Evolutionary conservation across 2,113 vertebrate genomes (phyloP).

Genomic region (Pitta sordida): DNA sequence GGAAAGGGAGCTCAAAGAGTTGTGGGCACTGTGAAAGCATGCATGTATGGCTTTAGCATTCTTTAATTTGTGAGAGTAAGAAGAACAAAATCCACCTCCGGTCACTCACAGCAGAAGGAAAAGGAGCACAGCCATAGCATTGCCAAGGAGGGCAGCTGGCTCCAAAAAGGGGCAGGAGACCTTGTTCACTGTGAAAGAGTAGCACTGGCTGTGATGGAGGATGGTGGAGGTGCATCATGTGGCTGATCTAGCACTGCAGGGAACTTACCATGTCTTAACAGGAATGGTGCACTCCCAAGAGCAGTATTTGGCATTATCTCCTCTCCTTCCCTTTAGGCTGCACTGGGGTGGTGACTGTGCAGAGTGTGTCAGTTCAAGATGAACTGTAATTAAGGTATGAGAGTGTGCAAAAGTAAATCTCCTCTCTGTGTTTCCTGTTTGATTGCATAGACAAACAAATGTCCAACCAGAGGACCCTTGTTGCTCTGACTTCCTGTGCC

Average conservation of each 20-base stretch:
- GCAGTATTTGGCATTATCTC: neutral
- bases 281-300: neutral
- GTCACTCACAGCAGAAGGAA: neutral
- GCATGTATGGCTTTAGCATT: neutral
- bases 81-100: neutral
- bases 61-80: neutral
- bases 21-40: neutral
- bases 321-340: neutral
- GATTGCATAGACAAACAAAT: too few relatives aligned
- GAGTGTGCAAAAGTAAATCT: neutral
- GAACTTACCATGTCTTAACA: neutral
- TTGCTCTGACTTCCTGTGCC: neutral
- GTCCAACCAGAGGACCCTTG: neutral
- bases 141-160: neutral
- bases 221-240: neutral
- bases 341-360: neutral
- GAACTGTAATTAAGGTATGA: neutral
- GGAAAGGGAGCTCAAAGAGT: conserved; percentile 33
- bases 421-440: neutral
- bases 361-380: neutral
- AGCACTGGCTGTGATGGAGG: neutral
- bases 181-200: neutral
- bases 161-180: neutral
- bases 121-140: accelerated
- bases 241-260: neutral